These are phyloP conservation scores for Cynaeus angustus DNA, from an alignment of 2,888 invertebrate genomes.

Conservation along the genomic window DNA sequence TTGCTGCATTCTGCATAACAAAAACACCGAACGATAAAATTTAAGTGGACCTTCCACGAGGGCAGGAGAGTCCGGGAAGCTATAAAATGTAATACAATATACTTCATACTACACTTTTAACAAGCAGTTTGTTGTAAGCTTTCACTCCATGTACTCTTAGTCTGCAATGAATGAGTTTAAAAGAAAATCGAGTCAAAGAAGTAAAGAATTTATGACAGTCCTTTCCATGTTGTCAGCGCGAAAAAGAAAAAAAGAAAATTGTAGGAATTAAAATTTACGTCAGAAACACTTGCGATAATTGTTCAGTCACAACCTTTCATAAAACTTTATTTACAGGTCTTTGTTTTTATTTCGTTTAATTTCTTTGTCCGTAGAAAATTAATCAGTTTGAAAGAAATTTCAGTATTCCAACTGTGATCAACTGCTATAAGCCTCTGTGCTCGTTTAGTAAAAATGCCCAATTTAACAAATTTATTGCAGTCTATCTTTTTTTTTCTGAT, in stretches of 20 bases:
- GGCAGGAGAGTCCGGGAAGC: background rate
- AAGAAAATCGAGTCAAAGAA: slow-evolving; percentile 18
- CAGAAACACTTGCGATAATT: slow-evolving; percentile 26
- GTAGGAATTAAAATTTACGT: slow-evolving; percentile 6
- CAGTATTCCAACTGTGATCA: no score
- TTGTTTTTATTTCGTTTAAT: no score
- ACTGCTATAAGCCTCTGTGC: no score
- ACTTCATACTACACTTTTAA: background rate
- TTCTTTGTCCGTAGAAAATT: no score
- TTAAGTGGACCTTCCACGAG: background rate
- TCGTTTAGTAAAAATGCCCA: no score
- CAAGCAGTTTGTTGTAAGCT: slow-evolving; percentile 6
- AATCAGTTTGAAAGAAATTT: no score
- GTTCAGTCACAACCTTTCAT: slow-evolving; percentile 8
- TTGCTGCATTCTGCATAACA: background rate
- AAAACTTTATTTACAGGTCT: no score
- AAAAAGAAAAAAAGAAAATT: background rate
- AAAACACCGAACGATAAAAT: background rate
- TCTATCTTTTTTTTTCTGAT: slow-evolving; percentile 1
- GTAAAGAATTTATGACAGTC: slow-evolving; percentile 19
- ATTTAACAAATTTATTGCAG: no score
- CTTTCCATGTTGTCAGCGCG: background rate
- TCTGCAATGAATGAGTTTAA: slow-evolving; percentile 10
- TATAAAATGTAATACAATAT: slow-evolving; percentile 5
- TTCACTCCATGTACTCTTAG: slow-evolving; percentile 15